Conservation (phyloP, 2,888 invertebrate genomes). For the Nomada fucata region DNA sequence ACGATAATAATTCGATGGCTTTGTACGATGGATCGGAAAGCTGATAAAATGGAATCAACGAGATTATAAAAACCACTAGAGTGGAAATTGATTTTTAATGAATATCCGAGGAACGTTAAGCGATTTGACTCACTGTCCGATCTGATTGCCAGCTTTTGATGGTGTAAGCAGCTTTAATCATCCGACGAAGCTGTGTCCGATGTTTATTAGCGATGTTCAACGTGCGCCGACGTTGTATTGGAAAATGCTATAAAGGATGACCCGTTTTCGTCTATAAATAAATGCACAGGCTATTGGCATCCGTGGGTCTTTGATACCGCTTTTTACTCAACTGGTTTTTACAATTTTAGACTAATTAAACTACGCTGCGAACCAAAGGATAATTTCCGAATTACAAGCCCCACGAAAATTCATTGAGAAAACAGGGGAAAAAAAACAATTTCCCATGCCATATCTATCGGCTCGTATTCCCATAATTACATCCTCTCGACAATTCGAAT, state of each 20-base stretch:
- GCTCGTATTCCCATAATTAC: neutral
- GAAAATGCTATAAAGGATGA: conserved; percentile 16
- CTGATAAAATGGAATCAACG: too few species aligned
- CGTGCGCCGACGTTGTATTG: neutral
- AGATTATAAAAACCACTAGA: too few species aligned
- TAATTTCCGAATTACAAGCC: neutral
- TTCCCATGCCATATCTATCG: neutral
- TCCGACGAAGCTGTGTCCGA: neutral
- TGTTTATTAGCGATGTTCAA: neutral
- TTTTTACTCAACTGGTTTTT: neutral
- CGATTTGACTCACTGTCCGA: neutral
- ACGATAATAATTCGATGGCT: too few species aligned
- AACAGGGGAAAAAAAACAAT: neutral
- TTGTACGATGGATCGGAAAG: too few species aligned
- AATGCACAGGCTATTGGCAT: neutral
- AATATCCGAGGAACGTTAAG: too few species aligned
- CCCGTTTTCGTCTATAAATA: conserved; percentile 22
- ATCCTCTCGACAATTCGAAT: neutral
- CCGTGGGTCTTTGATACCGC: neutral
- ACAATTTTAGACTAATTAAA: neutral
- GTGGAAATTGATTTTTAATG: too few species aligned
- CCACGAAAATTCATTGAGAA: neutral
- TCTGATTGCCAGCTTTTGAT: neutral
- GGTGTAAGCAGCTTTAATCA: neutral
- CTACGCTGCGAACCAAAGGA: neutral